Evolutionary conservation across 1,140 invertebrate genomes (phyloP).

Genomic region (Tetragonula clypearis): DNA sequence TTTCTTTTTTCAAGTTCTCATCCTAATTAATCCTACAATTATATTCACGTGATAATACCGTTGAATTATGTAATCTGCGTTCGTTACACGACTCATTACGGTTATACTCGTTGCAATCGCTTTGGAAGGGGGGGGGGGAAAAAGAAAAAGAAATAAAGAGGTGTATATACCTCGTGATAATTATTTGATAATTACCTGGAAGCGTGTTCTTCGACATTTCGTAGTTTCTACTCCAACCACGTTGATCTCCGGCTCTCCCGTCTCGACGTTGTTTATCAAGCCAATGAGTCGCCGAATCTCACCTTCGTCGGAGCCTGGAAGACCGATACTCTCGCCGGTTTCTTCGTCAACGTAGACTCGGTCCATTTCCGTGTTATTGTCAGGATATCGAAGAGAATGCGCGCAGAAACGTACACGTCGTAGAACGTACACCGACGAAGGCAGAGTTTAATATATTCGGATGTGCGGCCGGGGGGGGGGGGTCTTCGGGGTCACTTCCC

Average conservation of each 20-base stretch:
- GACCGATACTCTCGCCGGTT: constrained; percentile 72
- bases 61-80: neutral
- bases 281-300: neutral
- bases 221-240: constrained; percentile 17
- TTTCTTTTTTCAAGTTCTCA: neutral
- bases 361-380: constrained; percentile 59
- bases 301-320: constrained; percentile 36
- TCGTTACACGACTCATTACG: no score
- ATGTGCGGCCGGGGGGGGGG: constrained; percentile 32
- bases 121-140: neutral
- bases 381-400: neutral
- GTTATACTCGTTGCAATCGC: neutral
- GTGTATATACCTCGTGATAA: neutral
- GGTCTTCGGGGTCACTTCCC: constrained; percentile 73
- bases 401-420: neutral
- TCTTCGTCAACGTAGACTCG: constrained; percentile 71
- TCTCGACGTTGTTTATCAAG: constrained; percentile 71
- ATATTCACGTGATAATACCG: neutral
- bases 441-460: constrained; percentile 36
- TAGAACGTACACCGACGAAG: neutral
- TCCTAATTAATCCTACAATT: neutral
- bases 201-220: constrained; percentile 65
- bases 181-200: constrained; percentile 66
- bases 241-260: constrained; percentile 74
- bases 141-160: neutral